These are phyloP conservation scores for Ancistrus triradiatus DNA, from an alignment of 2,113 vertebrate genomes.

Conservation along the genomic window DNA sequence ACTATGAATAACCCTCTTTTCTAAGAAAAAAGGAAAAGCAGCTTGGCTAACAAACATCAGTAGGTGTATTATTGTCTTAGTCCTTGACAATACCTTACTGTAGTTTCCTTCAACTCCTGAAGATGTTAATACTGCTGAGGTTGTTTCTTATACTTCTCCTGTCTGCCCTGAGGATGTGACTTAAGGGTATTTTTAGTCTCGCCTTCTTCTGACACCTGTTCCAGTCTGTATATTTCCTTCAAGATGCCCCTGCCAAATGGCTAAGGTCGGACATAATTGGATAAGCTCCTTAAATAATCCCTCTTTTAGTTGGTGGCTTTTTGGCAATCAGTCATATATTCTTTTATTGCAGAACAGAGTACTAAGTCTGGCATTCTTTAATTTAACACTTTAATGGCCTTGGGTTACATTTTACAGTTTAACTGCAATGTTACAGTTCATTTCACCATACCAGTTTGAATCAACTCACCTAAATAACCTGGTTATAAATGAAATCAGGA, in stretches of 20 bases:
- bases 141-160: slow-evolving; percentile 48
- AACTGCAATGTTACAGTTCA: too few species aligned
- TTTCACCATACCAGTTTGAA: not conserved
- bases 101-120: not conserved
- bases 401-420: too few species aligned
- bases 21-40: too few species aligned
- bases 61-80: not conserved
- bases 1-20: too few species aligned
- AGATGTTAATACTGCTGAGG: not conserved
- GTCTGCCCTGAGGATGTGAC: slow-evolving; percentile 60
- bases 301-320: not conserved
- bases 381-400: too few species aligned
- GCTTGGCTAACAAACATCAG: not conserved
- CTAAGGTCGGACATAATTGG: slow-evolving; percentile 68
- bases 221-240: slow-evolving; percentile 73
- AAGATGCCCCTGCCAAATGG: slow-evolving; percentile 62
- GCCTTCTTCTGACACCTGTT: slow-evolving; percentile 79
- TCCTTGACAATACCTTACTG: not conserved
- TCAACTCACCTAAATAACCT: not conserved
- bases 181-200: slow-evolving; percentile 81
- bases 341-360: not conserved
- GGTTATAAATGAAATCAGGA: not conserved
- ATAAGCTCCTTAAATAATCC: slow-evolving; percentile 76
- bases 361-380: not conserved
- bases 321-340: not conserved